Conservation (phyloP, 2,113 vertebrate genomes). For the Thamnaconus septentrionalis region DNA sequence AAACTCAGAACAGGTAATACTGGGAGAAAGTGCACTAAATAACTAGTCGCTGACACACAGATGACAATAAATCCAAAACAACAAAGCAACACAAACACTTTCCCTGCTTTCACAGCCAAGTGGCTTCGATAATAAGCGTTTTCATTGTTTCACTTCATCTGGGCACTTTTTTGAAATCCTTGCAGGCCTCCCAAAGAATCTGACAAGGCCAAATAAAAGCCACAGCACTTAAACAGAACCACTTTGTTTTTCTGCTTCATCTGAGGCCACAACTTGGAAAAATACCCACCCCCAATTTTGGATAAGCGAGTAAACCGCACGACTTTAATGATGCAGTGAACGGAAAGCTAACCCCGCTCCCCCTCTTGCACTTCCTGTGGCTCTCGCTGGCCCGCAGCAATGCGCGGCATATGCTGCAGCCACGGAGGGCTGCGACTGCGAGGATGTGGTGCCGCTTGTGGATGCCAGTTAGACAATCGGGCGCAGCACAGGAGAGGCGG, state of each 20-base stretch:
- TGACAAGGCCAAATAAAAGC: not conserved
- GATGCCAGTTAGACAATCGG: constrained; percentile 46
- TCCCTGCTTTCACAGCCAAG: too few relatives aligned
- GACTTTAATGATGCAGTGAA: not conserved
- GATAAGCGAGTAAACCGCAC: not conserved
- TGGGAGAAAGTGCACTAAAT: too few relatives aligned
- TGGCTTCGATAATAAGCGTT: too few relatives aligned
- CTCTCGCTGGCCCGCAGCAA: constrained; percentile 45
- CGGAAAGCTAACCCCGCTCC: not conserved
- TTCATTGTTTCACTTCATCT: constrained; percentile 25
- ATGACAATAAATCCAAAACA: too few relatives aligned
- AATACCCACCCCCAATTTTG: not conserved
- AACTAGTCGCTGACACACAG: constrained; percentile 22
- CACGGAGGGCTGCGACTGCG: constrained; percentile 10
- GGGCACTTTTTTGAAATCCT: constrained; percentile 18
- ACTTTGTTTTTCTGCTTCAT: too few relatives aligned
- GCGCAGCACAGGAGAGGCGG: constrained; percentile 37
- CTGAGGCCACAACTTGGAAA: not conserved
- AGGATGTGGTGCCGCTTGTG: constrained; percentile 19
- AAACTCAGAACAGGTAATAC: too few relatives aligned
- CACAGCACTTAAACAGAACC: too few relatives aligned
- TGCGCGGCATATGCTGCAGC: constrained; percentile 52
- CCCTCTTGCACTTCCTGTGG: constrained; percentile 18
- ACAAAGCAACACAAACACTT: too few relatives aligned
- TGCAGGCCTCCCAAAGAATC: constrained; percentile 38